These are phyloP conservation scores for Cyprinus carpio DNA, from an alignment of 2,113 vertebrate species.

Conservation along the genomic window DNA sequence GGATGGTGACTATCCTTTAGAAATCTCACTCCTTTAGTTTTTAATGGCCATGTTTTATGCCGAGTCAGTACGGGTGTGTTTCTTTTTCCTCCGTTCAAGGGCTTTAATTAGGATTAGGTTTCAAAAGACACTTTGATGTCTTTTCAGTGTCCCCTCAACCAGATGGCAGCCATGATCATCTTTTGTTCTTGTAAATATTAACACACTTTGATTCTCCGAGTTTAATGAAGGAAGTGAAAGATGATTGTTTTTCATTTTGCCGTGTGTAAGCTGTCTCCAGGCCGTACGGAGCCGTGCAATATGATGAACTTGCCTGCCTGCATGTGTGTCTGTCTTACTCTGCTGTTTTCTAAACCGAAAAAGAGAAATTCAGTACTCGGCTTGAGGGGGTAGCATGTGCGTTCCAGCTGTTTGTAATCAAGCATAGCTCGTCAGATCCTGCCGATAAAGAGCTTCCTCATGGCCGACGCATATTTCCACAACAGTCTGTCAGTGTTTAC, in stretches of 20 bases:
- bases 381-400: constrained; percentile 57
- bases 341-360: constrained; percentile 18
- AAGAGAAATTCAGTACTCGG: constrained; percentile 15
- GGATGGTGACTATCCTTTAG: neutral
- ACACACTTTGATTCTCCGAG: constrained; percentile 63
- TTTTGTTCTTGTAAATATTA: constrained; percentile 70
- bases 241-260: constrained; percentile 61
- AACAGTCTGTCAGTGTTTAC: constrained; percentile 51
- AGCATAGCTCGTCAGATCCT: constrained; percentile 44
- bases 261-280: constrained; percentile 60
- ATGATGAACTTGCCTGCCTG: constrained; percentile 35
- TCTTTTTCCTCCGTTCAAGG: constrained; percentile 2
- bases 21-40: constrained; percentile 13
- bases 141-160: constrained; percentile 54
- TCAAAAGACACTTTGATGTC: constrained; percentile 62
- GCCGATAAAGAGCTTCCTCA: constrained; percentile 44
- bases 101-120: constrained; percentile 65
- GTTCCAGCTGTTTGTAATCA: constrained; percentile 56
- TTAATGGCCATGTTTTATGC: constrained; percentile 5
- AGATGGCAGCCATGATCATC: constrained; percentile 64
- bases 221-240: constrained; percentile 55
- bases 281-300: constrained; percentile 40
- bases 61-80: constrained; percentile 12
- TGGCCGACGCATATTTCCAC: constrained; percentile 25
- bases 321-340: constrained; percentile 26